Percentiles rank a stretch among this genome's conserved stretches.
These are phyloP conservation scores for Drosophila yooni DNA, from an alignment of 2,888 invertebrate species.

Conservation along the genomic window DNA sequence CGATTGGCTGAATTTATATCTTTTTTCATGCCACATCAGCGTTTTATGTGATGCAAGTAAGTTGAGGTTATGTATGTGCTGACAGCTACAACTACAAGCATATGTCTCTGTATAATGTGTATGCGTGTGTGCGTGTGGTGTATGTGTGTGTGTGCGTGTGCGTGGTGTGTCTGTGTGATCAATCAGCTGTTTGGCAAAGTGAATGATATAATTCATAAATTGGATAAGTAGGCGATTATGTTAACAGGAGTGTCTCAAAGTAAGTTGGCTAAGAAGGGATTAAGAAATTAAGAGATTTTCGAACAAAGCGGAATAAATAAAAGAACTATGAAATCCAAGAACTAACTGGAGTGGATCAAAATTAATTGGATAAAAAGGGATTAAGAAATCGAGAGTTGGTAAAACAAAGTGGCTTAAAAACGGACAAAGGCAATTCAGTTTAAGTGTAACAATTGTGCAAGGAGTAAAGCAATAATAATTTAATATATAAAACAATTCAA, in stretches of 20 bases:
- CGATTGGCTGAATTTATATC: conserved; percentile 82
- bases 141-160: conserved; percentile 13
- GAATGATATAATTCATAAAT: conserved; percentile 35
- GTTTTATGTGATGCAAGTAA: conserved; percentile 60
- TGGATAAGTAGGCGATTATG: conserved; percentile 25
- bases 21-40: conserved; percentile 80
- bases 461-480: neutral
- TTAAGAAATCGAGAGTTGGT: neutral
- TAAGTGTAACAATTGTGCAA: neutral
- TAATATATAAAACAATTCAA: neutral
- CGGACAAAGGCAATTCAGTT: neutral
- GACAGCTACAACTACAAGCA: conserved; percentile 63
- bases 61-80: conserved; percentile 68
- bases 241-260: conserved; percentile 19
- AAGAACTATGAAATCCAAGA: neutral
- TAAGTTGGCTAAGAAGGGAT: neutral
- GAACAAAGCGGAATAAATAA: neutral
- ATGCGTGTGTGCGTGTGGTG: neutral
- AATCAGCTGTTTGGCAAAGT: conserved; percentile 59
- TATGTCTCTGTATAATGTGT: conserved; percentile 28
- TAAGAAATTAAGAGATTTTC: conserved; percentile 2
- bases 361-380: conserved; percentile 8
- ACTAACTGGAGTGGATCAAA: neutral
- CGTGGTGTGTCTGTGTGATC: conserved; percentile 29
- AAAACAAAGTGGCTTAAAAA: neutral